A percentile compares a stretch with the other conserved stretches of the same genome.
Evolutionary conservation across 2,888 invertebrate genomes (phyloP).

Genomic region (Phyllotreta cruciferae): DNA sequence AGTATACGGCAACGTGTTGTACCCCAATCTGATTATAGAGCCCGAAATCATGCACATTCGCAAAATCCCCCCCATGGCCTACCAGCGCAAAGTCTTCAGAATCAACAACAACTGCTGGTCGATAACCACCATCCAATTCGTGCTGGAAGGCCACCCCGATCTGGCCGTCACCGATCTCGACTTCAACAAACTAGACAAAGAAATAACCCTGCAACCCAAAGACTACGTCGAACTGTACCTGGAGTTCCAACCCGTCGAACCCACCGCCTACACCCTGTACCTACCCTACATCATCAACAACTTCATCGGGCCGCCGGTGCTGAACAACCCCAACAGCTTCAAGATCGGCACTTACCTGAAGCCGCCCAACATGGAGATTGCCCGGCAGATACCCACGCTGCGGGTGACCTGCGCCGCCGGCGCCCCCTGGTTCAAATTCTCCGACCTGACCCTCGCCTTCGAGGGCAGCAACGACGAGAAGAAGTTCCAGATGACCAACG

Average conservation of each 20-base stretch:
- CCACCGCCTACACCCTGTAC: slow-evolving; percentile 65
- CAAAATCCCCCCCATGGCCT: slow-evolving; percentile 58
- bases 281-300: slow-evolving; percentile 68
- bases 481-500: slow-evolving; percentile 33
- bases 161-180: slow-evolving; percentile 50
- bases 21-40: slow-evolving; percentile 62
- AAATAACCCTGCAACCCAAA: slow-evolving; percentile 47
- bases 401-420: slow-evolving; percentile 44
- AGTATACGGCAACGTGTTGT: slow-evolving; percentile 62
- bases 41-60: slow-evolving; percentile 63
- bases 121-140: slow-evolving; percentile 49
- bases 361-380: background rate
- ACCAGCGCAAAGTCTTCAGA: slow-evolving; percentile 49
- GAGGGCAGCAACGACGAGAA: background rate
- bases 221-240: slow-evolving; percentile 53
- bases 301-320: slow-evolving; percentile 65
- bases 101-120: slow-evolving; percentile 52
- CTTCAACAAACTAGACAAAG: slow-evolving; percentile 34
- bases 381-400: slow-evolving; percentile 31
- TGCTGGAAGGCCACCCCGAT: slow-evolving; percentile 54
- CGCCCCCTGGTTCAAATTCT: slow-evolving; percentile 39
- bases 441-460: slow-evolving; percentile 30
- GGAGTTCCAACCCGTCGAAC: slow-evolving; percentile 58
- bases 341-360: slow-evolving; percentile 34
- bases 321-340: slow-evolving; percentile 43